Base-by-base conservation (phyloP, 2,888 invertebrate genomes). In the Hyppa rectilinea region DNA sequence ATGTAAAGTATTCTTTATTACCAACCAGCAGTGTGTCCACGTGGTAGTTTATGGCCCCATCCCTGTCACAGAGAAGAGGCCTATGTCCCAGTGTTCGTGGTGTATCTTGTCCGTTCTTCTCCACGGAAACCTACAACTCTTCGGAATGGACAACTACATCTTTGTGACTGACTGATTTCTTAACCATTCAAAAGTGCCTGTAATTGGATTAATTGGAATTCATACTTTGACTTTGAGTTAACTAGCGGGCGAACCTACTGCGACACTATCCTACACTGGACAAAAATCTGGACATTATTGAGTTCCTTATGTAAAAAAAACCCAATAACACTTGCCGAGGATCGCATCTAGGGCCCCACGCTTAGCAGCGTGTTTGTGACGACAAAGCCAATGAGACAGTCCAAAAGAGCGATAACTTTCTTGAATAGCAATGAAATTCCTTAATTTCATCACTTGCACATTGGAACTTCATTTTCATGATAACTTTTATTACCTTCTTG, bases 401-500 rank as follows among this genome's bases (percentile, higher is more conserved):
- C 1, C 23, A 29, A 40, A 29, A 23, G 9, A 43, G 4, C 4
- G 4, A 50, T 70, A 4, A 43, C 1, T 23, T 29, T 20, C 7
- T 14, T 40, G 4, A 36, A n/a, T 36, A 56, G 3, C 9, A 50
- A 38, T 0, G 20, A 56, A 31, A 38, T 38, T 50, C 38, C 20
- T 34, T 1, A 1, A 43, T 68, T 43, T 71, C 17, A 40, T 47
- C 45, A 75, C 14, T 55, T 68, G 50, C 45, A 58, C 58, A 69
- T 73, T 69, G 58, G 26, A 31, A 75, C 50, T 50, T 29, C 2
- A 75, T 68, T 75, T 66, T 14, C 31, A 9, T 34, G 50, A 58
- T 76, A 50, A 73, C 31, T 67, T 72, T 40, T 68, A 68, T 56
- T 38, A 58, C 43, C 68, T 73, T 50, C 50, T 40, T 50, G 38